Conservation (phyloP, 2,113 vertebrate species). For the Macrotus californicus region DNA sequence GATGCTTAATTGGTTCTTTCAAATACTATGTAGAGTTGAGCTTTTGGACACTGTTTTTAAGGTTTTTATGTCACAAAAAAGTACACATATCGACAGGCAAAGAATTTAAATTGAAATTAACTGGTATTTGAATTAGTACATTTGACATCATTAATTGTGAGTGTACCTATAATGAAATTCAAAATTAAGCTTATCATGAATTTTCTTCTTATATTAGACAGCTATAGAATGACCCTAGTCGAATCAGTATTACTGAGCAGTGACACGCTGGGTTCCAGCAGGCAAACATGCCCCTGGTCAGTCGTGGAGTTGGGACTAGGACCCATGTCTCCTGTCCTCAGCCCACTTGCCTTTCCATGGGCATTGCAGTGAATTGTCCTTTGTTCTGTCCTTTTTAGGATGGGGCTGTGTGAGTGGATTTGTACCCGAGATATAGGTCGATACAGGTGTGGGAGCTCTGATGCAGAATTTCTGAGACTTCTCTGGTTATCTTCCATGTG, state of each 20-base stretch:
- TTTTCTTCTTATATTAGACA: background rate
- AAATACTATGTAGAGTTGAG: background rate
- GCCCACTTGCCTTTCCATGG: background rate
- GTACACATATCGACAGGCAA: background rate
- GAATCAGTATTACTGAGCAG: background rate
- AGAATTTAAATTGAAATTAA: conserved; percentile 31
- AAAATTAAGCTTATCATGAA: conserved; percentile 3
- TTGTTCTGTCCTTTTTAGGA: background rate
- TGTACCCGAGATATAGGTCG: background rate
- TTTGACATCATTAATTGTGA: background rate
- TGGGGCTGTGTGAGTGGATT: background rate
- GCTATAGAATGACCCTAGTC: background rate
- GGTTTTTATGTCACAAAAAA: conserved; percentile 17
- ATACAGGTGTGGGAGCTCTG: background rate
- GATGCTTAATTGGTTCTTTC: background rate
- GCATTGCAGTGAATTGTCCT: background rate
- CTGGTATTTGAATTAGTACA: background rate
- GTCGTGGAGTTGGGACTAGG: background rate
- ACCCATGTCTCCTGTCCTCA: background rate
- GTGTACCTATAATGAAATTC: background rate
- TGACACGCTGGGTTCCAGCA: background rate
- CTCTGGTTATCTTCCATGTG: background rate
- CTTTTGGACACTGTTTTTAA: background rate
- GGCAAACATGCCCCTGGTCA: background rate
- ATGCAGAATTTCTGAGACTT: background rate